Conservation (phyloP, 1,140 invertebrate species). For the Heliconius himera region DNA sequence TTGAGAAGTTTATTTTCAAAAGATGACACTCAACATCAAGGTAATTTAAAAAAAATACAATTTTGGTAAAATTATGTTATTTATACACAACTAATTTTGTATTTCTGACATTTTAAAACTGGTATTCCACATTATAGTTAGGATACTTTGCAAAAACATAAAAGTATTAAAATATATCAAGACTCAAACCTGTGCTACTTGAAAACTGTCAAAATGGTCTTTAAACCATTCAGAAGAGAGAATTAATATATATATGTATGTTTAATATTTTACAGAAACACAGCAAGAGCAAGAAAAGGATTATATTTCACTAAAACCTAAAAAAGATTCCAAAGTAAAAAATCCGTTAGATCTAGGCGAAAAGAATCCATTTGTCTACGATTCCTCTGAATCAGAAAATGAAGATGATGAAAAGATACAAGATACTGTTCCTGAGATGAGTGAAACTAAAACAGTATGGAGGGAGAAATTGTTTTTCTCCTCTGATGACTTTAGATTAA, state of each 20-base stretch:
- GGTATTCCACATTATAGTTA: no score
- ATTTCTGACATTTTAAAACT: background rate
- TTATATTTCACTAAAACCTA: constrained; percentile 52
- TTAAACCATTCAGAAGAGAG: no score
- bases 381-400: constrained; percentile 83
- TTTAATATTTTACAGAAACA: constrained; percentile 9
- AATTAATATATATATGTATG: background rate
- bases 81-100: background rate
- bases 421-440: constrained; percentile 16
- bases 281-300: constrained; percentile 21
- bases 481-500: constrained; percentile 80
- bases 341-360: constrained; percentile 69
- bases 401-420: constrained; percentile 61
- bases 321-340: constrained; percentile 65
- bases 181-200: no score
- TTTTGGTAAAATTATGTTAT: background rate
- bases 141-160: no score
- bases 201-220: no score
- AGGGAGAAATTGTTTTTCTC: constrained; percentile 83
- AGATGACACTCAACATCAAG: constrained; percentile 41
- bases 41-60: background rate
- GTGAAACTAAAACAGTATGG: constrained; percentile 65
- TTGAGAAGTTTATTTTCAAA: constrained; percentile 82
- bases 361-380: constrained; percentile 84
- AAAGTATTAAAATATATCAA: no score